Base-by-base conservation (phyloP, 2,888 invertebrate species). In the Drosophila borborema region DNA sequence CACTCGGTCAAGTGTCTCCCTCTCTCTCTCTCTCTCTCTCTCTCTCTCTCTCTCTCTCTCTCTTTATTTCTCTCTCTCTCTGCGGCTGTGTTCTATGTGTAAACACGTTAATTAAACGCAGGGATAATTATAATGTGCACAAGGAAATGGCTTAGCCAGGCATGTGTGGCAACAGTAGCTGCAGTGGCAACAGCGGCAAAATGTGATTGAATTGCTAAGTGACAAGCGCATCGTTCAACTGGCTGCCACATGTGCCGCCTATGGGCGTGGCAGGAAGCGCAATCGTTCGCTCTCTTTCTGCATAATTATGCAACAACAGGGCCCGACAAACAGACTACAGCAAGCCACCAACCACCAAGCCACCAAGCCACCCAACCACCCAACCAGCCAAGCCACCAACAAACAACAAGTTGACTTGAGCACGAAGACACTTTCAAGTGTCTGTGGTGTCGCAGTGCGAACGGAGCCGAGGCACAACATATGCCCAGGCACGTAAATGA, bases 41-140 rank as follows among this genome's bases (percentile, higher is more conserved):
- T 41, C 45, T 56, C 43, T 60, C 45, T 54, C 62, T n/a, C 51
- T 40, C 40, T 54, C 54, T 60, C 36, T 34, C 48, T n/a, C 6
- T n/a, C 53, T 60, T 41, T 60, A 34, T 41, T 45, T 56, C 43
- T 60, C 45, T 56, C 43, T 60, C 45, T 40, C 40, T 54, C 54
- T 51, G 51, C 54, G 60, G 28, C 62, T 64, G 38, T 23, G 10
- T 34, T 48, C 63, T 59, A 36, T 72, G 74, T 76, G 74, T 73
- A 75, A 86, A 79, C 77, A 86, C 77, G 83, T 80, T 81, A 86
- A 86, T 86, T 86, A 86, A 79, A 82, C 83, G 77, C 81, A 72
- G 68, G 83, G 77, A 82, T 82, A 81, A 81, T 81, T 81, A 82
- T 81, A 77, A 77, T 71, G 77, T 62, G 77, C 74, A 72, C 46